These are phyloP conservation scores for Leucozona laternaria DNA, from an alignment of 2,888 invertebrate genomes.

Conservation along the genomic window DNA sequence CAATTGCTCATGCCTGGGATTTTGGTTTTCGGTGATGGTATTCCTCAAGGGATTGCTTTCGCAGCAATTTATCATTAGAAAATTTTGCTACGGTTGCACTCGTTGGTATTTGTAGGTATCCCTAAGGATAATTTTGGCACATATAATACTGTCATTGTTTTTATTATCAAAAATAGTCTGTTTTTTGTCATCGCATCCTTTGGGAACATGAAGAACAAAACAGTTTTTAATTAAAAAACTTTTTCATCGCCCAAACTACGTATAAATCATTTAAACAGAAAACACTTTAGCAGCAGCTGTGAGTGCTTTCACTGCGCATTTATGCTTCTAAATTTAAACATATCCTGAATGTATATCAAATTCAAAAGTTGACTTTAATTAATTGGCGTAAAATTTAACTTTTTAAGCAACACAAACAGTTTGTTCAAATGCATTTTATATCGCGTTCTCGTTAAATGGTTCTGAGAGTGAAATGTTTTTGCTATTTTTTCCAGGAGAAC, in stretches of 20 bases:
- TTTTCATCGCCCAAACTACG: neutral
- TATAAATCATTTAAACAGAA: neutral
- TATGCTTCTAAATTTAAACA: neutral
- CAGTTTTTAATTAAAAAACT: slow-evolving; percentile 13
- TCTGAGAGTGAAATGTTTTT: too few relatives aligned
- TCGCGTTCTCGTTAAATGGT: too few relatives aligned
- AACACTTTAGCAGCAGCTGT: neutral
- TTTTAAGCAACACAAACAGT: neutral
- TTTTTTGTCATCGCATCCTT: neutral
- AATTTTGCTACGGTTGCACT: neutral
- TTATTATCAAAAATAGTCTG: slow-evolving; percentile 7
- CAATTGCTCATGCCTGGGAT: neutral
- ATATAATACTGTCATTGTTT: neutral
- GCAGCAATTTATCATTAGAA: slow-evolving; percentile 8
- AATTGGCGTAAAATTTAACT: neutral
- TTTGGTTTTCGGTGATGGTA: neutral
- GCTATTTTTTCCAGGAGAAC: too few relatives aligned
- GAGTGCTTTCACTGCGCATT: neutral
- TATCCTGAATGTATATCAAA: too few relatives aligned
- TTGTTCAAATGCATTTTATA: too few relatives aligned
- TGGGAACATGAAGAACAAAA: neutral
- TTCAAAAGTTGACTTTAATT: too few relatives aligned
- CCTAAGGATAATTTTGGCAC: neutral
- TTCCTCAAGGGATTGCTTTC: neutral
- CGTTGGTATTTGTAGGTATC: neutral